Evolutionary conservation across 2,113 vertebrate genomes (phyloP).

Genomic region (Greenwoodochromis staneri): DNA sequence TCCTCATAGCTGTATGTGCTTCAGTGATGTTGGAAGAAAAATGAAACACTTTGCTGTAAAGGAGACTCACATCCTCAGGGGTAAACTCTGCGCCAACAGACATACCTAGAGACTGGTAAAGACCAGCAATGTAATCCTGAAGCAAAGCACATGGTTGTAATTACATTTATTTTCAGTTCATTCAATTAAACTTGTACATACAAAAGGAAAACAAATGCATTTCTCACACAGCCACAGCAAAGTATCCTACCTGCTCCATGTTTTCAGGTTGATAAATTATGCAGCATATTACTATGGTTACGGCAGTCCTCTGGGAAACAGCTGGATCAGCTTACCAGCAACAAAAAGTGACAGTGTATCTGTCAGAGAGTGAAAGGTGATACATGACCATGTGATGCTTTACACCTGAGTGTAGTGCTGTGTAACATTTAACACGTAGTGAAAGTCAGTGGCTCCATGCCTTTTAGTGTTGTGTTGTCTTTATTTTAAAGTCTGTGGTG

Average conservation of each 20-base stretch:
- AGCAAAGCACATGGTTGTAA: not conserved
- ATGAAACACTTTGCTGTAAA: constrained; percentile 62
- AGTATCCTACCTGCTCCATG: constrained; percentile 56
- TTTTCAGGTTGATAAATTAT: constrained; percentile 55
- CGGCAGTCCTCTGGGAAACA: constrained; percentile 12
- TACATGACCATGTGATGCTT: not conserved
- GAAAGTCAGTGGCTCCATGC: not conserved
- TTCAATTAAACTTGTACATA: not conserved
- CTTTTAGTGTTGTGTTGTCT: not conserved
- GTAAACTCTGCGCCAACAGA: constrained; percentile 44
- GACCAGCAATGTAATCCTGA: constrained; percentile 27
- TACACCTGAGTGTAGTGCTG: not conserved
- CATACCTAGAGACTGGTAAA: constrained; percentile 49
- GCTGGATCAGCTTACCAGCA: constrained; percentile 43
- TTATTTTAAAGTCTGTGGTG: not conserved
- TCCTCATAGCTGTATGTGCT: constrained; percentile 43
- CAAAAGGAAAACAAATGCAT: not conserved
- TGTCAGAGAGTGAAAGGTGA: constrained; percentile 26
- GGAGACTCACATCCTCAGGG: constrained; percentile 32
- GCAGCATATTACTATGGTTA: constrained; percentile 47
- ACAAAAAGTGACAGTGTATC: constrained; percentile 31
- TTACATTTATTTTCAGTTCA: not conserved
- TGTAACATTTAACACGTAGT: not conserved
- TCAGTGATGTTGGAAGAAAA: constrained; percentile 24
- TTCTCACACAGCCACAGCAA: not conserved